Conservation (phyloP, 2,797 vertebrate genomes). For the Pristis pectinata region DNA sequence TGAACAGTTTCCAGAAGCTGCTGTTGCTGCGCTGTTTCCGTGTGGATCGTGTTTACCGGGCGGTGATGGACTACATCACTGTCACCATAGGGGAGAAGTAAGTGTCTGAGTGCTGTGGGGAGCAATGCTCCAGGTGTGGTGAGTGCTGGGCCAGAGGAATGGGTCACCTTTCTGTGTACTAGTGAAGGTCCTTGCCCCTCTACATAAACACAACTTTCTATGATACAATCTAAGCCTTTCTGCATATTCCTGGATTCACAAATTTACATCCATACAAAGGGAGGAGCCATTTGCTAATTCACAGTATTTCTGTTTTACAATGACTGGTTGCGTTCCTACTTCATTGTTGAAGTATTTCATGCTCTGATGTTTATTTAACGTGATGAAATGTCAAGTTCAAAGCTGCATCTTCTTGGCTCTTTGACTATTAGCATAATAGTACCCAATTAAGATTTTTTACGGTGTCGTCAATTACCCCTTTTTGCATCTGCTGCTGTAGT, state of each 20-base stretch:
- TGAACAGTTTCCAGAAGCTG: constrained; percentile 81
- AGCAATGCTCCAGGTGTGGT: too few species aligned
- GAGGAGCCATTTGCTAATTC: background rate
- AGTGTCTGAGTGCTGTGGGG: constrained; percentile 44
- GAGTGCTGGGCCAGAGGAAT: background rate
- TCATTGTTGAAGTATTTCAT: background rate
- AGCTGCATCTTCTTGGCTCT: background rate
- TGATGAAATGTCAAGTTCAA: background rate
- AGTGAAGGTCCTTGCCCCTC: background rate
- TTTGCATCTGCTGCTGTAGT: background rate
- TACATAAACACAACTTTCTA: background rate
- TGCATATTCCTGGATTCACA: background rate
- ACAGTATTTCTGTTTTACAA: background rate
- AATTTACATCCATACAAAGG: background rate
- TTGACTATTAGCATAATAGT: background rate
- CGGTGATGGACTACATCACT: constrained; percentile 78
- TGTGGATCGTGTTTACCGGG: constrained; percentile 83
- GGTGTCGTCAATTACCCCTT: background rate
- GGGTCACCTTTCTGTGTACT: too few species aligned
- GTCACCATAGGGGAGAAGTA: constrained; percentile 82
- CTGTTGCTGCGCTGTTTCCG: constrained; percentile 87
- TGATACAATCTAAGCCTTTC: background rate
- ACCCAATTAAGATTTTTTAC: background rate
- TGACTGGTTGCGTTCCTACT: background rate
- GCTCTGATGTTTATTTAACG: background rate